Percentiles rank a stretch among this genome's conserved stretches.
Conservation (phyloP, 1,140 invertebrate genomes). For the Carposina sasakii region DNA sequence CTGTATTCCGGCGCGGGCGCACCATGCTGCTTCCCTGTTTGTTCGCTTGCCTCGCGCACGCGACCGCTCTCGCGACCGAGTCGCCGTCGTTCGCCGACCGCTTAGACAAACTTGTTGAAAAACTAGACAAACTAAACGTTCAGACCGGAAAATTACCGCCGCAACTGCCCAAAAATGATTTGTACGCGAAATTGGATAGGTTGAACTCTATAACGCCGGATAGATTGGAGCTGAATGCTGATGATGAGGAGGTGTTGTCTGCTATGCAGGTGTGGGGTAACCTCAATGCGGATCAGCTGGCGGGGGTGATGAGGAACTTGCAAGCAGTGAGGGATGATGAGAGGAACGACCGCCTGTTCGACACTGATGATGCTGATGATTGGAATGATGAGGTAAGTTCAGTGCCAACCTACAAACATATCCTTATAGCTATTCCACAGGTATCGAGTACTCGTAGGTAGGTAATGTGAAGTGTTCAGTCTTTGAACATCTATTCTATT, state of each 20-base stretch:
- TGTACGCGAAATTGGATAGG: conserved; percentile 46
- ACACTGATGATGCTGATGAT: conserved; percentile 38
- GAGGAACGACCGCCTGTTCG: conserved; percentile 29
- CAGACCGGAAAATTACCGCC: conserved; percentile 13
- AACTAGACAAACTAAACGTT: conserved; percentile 44
- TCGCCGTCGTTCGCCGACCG: conserved; percentile 40
- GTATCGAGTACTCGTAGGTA: too few relatives aligned
- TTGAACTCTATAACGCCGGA: conserved; percentile 43
- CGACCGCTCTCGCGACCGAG: conserved; percentile 43
- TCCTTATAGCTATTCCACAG: too few relatives aligned
- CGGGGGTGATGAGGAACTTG: conserved; percentile 38
- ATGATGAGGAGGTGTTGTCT: conserved; percentile 49
- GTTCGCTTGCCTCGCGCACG: conserved; percentile 31
- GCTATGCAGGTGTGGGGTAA: conserved; percentile 48
- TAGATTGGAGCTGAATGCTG: conserved; percentile 28
- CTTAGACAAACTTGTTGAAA: conserved; percentile 46
- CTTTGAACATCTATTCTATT: too few relatives aligned
- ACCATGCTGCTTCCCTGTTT: conserved; percentile 43
- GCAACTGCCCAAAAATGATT: conserved; percentile 24
- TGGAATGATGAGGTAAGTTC: conserved; percentile 56
- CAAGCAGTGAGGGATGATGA: conserved; percentile 39
- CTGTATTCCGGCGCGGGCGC: conserved; percentile 26
- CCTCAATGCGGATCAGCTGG: conserved; percentile 41
- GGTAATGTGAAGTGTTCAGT: too few relatives aligned
- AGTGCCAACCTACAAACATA: too few relatives aligned